Evolutionary conservation across 2,888 invertebrate genomes (phyloP), one percentile per base, ranked within the genome.

Genomic region (Prenolepis imparis): DNA sequence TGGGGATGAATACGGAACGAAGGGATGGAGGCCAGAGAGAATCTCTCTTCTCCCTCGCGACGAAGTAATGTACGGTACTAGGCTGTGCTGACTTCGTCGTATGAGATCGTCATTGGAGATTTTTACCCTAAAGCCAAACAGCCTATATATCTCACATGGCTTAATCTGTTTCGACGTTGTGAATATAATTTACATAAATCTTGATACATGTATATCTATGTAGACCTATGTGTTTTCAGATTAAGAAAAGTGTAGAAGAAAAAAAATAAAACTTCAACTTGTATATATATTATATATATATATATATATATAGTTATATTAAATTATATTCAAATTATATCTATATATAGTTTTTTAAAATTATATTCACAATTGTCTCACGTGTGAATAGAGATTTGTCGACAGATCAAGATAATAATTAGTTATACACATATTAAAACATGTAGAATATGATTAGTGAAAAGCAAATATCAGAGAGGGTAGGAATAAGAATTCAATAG

Each of bases 1-100:
- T 64, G 70, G 88, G 75, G 70, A 81, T 74, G 84, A 87, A 89
- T 87, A 84, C 82, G 63, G 83, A 80, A 85, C 44, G 32, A 59
- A 52, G 39, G 52, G 48, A 9, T 61, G 12, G 28, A 61, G 52
- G 52, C 52, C 9, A 48, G 36, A 57, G 85, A 66, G 72, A 68
- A 57, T 63, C 74, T 85, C 59, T 80, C 61, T 24, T 70, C 18
- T 59, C 59, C 5, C 36, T 80, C 36, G 21, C 24, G 12, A 28
- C 24, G 32, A 28, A 28, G 28, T 11, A 15, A 55, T 36, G 36
- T 55, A 55, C 24, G 21, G n/a, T 41, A 41, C 28, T 68, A 21
- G 57, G 24, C 24, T 15, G 21, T 6, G 55, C 75, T 57, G 28
- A 67, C 9, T 52, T 52, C 12, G 21, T 11, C 32, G 0, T n/a